Evolutionary conservation across 2,797 vertebrate species (phyloP).

Genomic region (Poeciliopsis gracilis): DNA sequence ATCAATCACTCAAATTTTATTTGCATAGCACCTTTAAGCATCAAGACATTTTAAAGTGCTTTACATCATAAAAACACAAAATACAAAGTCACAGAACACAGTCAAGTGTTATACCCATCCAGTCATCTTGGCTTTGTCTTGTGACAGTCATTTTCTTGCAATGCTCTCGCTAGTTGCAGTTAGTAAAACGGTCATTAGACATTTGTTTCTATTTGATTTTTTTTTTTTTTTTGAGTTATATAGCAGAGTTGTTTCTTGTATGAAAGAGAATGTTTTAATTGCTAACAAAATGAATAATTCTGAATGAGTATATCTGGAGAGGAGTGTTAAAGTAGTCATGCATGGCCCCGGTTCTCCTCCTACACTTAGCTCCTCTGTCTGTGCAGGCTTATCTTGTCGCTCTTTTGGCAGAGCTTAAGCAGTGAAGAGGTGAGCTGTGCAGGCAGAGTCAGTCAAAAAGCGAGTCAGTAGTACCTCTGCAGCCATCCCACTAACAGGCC

Average conservation of each 20-base stretch:
- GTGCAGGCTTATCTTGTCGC: constrained; percentile 60
- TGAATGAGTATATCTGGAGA: constrained; percentile 33
- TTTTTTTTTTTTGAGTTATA: no score
- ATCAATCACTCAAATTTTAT: no score
- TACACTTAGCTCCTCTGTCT: constrained; percentile 53
- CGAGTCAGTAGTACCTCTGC: constrained; percentile 30
- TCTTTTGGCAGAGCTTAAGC: constrained; percentile 57
- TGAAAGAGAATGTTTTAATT: constrained; percentile 8
- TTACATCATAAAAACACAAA: no score
- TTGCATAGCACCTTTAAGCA: no score
- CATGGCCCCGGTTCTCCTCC: constrained; percentile 42
- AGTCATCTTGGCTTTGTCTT: no score
- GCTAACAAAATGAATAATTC: constrained; percentile 12
- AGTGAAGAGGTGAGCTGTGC: constrained; percentile 56
- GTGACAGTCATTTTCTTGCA: no score
- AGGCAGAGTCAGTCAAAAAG: constrained; percentile 55
- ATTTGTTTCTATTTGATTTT: no score
- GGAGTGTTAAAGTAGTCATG: constrained; percentile 43
- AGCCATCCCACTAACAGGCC: constrained; percentile 36
- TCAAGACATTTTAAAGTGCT: no score
- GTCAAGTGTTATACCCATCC: no score
- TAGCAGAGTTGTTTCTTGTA: constrained; percentile 1
- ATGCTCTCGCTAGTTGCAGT: no score
- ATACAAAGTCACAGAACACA: no score
- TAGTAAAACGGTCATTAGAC: no score